These are phyloP conservation scores for Pachyseris speciosa DNA, from an alignment of 64 coral and sea anemone species.

Conservation along the genomic window DNA sequence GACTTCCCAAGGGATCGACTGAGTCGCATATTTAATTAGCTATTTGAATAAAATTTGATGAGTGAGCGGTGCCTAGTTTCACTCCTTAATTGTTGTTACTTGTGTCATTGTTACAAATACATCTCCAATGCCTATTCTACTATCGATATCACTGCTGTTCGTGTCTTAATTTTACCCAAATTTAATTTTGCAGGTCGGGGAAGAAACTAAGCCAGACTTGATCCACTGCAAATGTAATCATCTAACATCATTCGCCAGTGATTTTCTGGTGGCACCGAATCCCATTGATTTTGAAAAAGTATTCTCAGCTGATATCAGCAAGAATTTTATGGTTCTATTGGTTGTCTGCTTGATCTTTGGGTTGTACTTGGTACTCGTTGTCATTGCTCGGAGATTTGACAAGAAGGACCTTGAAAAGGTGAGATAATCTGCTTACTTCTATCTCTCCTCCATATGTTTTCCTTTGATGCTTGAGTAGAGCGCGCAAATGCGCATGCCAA, in stretches of 20 bases:
- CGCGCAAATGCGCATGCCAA: no score
- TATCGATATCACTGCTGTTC: not conserved
- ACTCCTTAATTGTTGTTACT: not conserved
- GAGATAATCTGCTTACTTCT: not conserved
- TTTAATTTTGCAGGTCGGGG: constrained; percentile 58
- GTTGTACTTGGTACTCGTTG: constrained; percentile 70
- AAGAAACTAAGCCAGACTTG: constrained; percentile 35
- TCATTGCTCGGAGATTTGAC: constrained; percentile 80
- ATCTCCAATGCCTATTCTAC: no score
- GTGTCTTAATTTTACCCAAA: not conserved
- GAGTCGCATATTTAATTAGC: no score
- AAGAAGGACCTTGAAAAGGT: constrained; percentile 77
- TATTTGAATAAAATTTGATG: no score
- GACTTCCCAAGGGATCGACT: no score
- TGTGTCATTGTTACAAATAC: not conserved
- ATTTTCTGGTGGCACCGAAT: constrained; percentile 91
- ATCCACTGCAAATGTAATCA: constrained; percentile 84
- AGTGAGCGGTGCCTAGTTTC: no score
- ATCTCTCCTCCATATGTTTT: not conserved
- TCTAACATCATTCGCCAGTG: constrained; percentile 81
- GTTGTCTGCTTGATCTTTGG: constrained; percentile 82
- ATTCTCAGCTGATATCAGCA: constrained; percentile 86
- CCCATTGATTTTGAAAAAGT: constrained; percentile 95
- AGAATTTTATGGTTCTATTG: constrained; percentile 75
- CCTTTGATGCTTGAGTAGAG: no score